These are phyloP conservation scores for Holocentrus rufus DNA, from an alignment of 2,797 vertebrate genomes.

Conservation along the genomic window DNA sequence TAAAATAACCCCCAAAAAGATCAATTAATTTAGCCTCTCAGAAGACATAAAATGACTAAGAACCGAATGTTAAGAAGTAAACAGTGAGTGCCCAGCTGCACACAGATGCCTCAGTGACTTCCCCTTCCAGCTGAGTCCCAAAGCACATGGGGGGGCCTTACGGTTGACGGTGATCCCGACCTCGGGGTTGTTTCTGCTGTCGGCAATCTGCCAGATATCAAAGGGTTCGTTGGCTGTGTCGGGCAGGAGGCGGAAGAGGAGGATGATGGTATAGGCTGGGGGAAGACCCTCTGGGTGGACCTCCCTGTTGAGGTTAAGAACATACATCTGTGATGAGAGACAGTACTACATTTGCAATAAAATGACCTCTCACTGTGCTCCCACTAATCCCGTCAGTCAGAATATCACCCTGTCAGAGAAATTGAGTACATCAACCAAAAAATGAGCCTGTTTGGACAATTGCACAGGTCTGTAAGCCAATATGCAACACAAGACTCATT, in stretches of 20 bases:
- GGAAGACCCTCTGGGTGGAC: conserved; percentile 95
- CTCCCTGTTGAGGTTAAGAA: conserved; percentile 83
- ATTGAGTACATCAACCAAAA: not conserved
- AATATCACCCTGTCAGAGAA: not conserved
- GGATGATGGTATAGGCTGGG: conserved; percentile 92
- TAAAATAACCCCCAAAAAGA: not conserved
- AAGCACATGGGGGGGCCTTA: conserved; percentile 80
- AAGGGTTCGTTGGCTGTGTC: conserved; percentile 91
- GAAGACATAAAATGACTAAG: not conserved
- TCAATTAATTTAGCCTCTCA: not conserved
- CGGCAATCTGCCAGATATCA: conserved; percentile 97
- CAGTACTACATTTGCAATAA: not conserved
- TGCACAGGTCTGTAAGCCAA: not conserved
- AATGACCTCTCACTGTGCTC: not conserved
- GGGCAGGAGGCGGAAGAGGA: conserved; percentile 93
- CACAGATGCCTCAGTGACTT: conserved; percentile 22
- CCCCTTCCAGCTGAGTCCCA: conserved; percentile 24
- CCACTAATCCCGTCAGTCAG: not conserved
- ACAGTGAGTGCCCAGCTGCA: conserved; percentile 43
- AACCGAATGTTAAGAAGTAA: not conserved
- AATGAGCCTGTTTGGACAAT: not conserved
- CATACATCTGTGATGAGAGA: conserved; percentile 18
- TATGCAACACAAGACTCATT: not conserved
- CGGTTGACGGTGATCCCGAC: conserved; percentile 93
- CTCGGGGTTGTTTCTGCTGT: conserved; percentile 94